Evolutionary conservation across 2,888 invertebrate species (phyloP), one percentile per base, ranked within the genome.

Genomic region (Watsonalla cultraria): DNA sequence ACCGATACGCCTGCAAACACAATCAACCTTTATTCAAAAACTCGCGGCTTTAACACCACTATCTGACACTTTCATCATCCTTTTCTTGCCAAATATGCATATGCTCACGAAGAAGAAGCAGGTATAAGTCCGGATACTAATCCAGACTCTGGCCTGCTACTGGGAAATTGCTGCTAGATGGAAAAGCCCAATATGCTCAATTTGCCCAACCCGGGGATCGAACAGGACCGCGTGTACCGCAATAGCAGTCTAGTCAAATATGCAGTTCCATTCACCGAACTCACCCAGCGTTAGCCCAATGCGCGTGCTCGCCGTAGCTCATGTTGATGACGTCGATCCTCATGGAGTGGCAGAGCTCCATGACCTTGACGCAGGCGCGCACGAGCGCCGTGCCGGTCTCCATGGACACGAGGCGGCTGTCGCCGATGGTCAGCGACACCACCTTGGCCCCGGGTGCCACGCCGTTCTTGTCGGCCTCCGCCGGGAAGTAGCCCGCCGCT

Each of bases 381-480:
- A 97, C 95, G 6, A 99, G 82, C 0, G 97, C 96, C 0, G 98
- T 95, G 13, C 99, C 99, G 0, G 99, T 99, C 92, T 99, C 99
- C 99, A 99, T 99, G 2, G 97, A 87, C 0, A 95, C 96, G 11
- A 99, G 90, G 5, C 99, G 93, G 51, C 95, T 94, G 89, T 99
- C 99, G n/a, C 98, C 97, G 59, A 99, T 97, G 37, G 96, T 96
- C 50, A 99, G 90, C 0, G 98, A 97, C 45, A 99, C 93, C 53
- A 99, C 94, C 86, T 97, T 96, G 2, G 99, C 99, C 39, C 99
- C 99, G 0, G 99, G 99, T 0, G 99, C 99, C 0, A 99, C 93
- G 2, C 99, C 99, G 85, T 98, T 97, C 61, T 94, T 92, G 67
- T 98, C 97, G 0, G 97, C 96, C 53, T 94, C 93, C 33, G 96